A percentile compares a stretch with the other conserved stretches of the same genome.
phyloP scores from a whole-genome alignment of 2,888 invertebrate genomes.

The Brachyptera risi region DNA sequence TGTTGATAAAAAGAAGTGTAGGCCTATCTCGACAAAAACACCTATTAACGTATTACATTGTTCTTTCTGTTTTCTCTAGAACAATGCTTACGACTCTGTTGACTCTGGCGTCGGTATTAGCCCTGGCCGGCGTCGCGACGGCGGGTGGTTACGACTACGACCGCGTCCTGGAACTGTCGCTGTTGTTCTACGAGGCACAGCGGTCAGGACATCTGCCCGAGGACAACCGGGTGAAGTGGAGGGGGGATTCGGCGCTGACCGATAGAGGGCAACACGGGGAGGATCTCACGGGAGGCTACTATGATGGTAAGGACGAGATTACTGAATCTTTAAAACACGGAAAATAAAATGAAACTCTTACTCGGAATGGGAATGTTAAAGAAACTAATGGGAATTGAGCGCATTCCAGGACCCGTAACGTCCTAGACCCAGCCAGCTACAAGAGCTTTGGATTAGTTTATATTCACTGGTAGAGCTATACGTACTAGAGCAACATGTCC shows the following conservation, averaged over 20 bases:
- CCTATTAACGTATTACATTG: too few relatives aligned
- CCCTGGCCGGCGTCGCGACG: not conserved
- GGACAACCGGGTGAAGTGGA: slow-evolving; percentile 51
- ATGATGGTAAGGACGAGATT: slow-evolving; percentile 50
- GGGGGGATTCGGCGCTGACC: slow-evolving; percentile 51
- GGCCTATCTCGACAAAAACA: too few relatives aligned
- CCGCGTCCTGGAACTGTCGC: slow-evolving; percentile 47
- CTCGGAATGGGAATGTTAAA: too few relatives aligned
- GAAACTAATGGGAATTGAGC: too few relatives aligned
- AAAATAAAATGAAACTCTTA: too few relatives aligned
- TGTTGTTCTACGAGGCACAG: slow-evolving; percentile 55
- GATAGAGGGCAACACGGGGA: slow-evolving; percentile 50
- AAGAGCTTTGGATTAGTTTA: too few relatives aligned
- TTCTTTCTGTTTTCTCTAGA: not conserved
- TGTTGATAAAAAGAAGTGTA: too few relatives aligned
- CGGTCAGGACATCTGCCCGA: slow-evolving; percentile 50
- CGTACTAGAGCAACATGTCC: too few relatives aligned
- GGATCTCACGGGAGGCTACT: slow-evolving; percentile 55
- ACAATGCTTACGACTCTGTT: not conserved
- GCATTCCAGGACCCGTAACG: too few relatives aligned
- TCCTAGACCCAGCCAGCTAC: too few relatives aligned
- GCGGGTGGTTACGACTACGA: slow-evolving; percentile 8
- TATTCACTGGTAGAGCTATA: too few relatives aligned
- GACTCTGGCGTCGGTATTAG: not conserved
- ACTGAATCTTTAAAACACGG: too few relatives aligned